Conservation (phyloP, 1,140 invertebrate species). For the Samia ricini region DNA sequence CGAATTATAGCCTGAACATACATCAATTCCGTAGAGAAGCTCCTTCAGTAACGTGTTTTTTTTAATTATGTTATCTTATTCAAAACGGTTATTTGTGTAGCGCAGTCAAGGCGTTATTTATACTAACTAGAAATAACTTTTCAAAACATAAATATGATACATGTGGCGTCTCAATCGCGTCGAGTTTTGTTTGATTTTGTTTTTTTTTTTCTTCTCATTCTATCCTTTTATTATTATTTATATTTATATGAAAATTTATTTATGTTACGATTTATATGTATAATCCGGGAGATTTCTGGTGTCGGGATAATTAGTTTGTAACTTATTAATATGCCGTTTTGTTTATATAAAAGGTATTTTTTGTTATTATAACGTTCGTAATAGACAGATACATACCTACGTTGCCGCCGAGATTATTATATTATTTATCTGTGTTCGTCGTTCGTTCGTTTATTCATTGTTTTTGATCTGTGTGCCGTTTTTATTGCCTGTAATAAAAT, state of each 20-base stretch:
- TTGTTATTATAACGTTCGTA: too few relatives aligned
- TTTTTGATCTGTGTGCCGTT: constrained; percentile 17
- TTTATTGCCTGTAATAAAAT: constrained; percentile 16
- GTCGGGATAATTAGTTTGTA: constrained; percentile 39
- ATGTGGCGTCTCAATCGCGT: constrained; percentile 61
- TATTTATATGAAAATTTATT: not conserved
- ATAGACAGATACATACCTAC: too few relatives aligned
- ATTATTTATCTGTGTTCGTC: constrained; percentile 4
- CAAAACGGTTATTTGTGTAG: constrained; percentile 20
- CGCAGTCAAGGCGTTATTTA: constrained; percentile 43
- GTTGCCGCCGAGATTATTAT: not conserved
- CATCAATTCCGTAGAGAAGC: not conserved
- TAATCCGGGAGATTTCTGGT: constrained; percentile 33
- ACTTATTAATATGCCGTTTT: constrained; percentile 28
- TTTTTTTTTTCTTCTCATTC: constrained; percentile 45
- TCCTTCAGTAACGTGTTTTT: not conserved
- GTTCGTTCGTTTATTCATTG: constrained; percentile 11
- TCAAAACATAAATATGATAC: constrained; percentile 65
- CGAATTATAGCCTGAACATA: not conserved
- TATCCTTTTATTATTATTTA: constrained; percentile 46
- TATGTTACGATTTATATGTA: constrained; percentile 20
- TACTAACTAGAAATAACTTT: constrained; percentile 58
- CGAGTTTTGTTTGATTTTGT: constrained; percentile 42
- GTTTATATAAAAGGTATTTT: constrained; percentile 26
- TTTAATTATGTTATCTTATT: constrained; percentile 58